Percentiles rank a stretch among this genome's conserved stretches.
These are phyloP conservation scores for Leptatherina wallacei DNA, from an alignment of 2,797 vertebrate genomes.

Conservation along the genomic window DNA sequence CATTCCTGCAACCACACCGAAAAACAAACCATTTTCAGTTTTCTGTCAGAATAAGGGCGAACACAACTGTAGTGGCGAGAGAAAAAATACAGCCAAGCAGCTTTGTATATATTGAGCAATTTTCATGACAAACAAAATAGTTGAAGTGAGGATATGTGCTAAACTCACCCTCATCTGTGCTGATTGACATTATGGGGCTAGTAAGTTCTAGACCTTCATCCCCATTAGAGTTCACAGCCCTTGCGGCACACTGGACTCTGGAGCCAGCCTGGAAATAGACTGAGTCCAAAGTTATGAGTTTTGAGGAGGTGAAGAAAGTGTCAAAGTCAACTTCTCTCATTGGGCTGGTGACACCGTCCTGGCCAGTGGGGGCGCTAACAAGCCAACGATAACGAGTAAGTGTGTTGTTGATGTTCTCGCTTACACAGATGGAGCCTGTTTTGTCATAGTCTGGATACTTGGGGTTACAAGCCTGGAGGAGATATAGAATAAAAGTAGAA, in stretches of 20 bases:
- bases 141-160: conserved; percentile 12
- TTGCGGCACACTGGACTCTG: conserved; percentile 92
- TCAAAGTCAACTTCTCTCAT: conserved; percentile 95
- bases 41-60: conserved; percentile 39
- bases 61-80: conserved; percentile 2
- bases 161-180: conserved; percentile 87
- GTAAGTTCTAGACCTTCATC: conserved; percentile 92
- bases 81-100: conserved; percentile 8
- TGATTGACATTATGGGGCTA: conserved; percentile 87
- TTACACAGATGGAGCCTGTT: conserved; percentile 92
- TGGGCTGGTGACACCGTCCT: conserved; percentile 91
- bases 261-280: conserved; percentile 96
- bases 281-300: conserved; percentile 92
- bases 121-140: conserved; percentile 24
- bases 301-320: conserved; percentile 96
- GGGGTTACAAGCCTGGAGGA: conserved; percentile 91
- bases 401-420: conserved; percentile 93
- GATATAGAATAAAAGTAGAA: conserved; percentile 10
- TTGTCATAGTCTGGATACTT: conserved; percentile 93
- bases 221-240: conserved; percentile 90
- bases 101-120: conserved; percentile 20
- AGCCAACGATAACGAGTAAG: conserved; percentile 94
- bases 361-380: conserved; percentile 89
- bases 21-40: conserved; percentile 41
- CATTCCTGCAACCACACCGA: conserved; percentile 83